Percentiles rank a stretch among this genome's conserved stretches.
These are phyloP conservation scores for Malacoraja senta DNA, from an alignment of 2,797 vertebrate genomes.

Conservation along the genomic window DNA sequence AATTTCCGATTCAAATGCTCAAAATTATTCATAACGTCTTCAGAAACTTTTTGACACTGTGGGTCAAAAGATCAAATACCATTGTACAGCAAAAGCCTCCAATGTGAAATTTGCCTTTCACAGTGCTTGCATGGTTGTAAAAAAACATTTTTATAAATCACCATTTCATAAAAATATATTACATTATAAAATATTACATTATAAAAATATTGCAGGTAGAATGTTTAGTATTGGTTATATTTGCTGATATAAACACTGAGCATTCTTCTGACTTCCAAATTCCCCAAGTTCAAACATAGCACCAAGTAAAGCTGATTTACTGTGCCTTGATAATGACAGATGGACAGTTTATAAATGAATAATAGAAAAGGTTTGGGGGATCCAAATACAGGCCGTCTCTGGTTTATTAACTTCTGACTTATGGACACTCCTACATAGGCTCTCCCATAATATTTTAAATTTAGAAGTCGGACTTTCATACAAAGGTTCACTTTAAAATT, in stretches of 20 bases:
- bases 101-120: background rate
- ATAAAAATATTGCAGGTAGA: background rate
- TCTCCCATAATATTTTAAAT: too few species aligned
- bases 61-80: background rate
- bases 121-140: background rate
- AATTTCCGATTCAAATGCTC: background rate
- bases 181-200: too few species aligned
- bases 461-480: too few species aligned
- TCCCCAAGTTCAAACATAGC: background rate
- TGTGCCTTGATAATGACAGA: background rate
- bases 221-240: background rate
- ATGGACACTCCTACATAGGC: too few species aligned
- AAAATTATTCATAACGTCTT: background rate
- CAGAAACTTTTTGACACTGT: background rate
- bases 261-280: background rate
- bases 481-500: too few species aligned
- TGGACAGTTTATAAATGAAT: background rate
- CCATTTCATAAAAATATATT: background rate
- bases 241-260: background rate
- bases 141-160: background rate
- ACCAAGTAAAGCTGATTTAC: background rate
- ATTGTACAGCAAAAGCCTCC: background rate
- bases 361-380: too few species aligned
- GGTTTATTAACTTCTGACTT: too few species aligned
- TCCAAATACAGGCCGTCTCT: too few species aligned